Conservation (phyloP, 2,797 vertebrate genomes). For the Arrhamphus sclerolepis region DNA sequence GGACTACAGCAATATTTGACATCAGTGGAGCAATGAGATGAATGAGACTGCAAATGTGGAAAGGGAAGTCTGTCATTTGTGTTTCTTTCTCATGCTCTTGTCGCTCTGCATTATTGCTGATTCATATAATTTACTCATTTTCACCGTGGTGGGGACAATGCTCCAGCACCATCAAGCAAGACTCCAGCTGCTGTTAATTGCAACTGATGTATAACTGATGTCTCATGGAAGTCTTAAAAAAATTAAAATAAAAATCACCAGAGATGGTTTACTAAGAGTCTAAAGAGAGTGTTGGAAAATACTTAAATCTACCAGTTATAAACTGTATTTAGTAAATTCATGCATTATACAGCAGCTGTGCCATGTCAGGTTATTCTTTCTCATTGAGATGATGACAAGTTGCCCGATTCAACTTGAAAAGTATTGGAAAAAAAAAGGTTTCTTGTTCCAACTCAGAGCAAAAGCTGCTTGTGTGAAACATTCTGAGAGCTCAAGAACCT, state of each 20-base stretch:
- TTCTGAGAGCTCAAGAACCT: conserved; percentile 61
- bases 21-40: background rate
- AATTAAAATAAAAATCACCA: background rate
- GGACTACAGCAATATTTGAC: background rate
- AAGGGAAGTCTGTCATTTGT: background rate
- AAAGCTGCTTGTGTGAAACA: conserved; percentile 44
- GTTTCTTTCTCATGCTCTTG: background rate
- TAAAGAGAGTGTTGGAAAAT: background rate
- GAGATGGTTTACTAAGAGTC: background rate
- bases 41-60: background rate
- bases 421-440: no score
- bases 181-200: no score
- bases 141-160: background rate
- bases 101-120: background rate
- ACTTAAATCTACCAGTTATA: background rate
- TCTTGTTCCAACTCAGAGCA: conserved; percentile 45
- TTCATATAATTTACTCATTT: background rate
- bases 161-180: no score
- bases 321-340: background rate
- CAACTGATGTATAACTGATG: no score
- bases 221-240: no score
- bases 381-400: conserved; percentile 3
- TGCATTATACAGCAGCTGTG: background rate
- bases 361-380: conserved; percentile 10
- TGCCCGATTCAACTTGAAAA: conserved; percentile 17